Evolutionary conservation across 2,888 invertebrate genomes (phyloP).

Genomic region (Drosophila sordidapex): DNA sequence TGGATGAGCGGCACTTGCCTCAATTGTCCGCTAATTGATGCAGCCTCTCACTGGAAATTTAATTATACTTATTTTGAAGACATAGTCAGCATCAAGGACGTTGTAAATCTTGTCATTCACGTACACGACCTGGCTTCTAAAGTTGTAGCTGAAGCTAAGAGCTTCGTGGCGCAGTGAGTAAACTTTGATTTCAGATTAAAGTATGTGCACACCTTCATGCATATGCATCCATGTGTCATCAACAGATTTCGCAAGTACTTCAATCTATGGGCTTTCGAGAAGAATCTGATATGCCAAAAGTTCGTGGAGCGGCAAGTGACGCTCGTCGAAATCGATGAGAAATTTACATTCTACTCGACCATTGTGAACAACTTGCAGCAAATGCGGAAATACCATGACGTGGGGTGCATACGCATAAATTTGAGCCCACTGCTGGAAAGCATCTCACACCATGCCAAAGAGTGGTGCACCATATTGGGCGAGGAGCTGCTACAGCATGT

Average conservation of each 20-base stretch:
- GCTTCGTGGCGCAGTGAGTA: constrained; percentile 66
- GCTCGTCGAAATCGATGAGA: constrained; percentile 90
- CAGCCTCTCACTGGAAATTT: constrained; percentile 85
- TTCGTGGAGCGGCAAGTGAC: constrained; percentile 89
- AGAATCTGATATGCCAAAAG: constrained; percentile 90
- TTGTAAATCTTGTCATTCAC: constrained; percentile 88
- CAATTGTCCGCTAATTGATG: constrained; percentile 86
- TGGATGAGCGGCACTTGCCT: constrained; percentile 95
- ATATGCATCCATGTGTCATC: neutral
- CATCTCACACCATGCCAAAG: constrained; percentile 90
- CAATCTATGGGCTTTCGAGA: constrained; percentile 92
- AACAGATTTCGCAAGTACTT: constrained; percentile 90
- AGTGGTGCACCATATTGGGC: constrained; percentile 92
- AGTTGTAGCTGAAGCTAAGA: constrained; percentile 88
- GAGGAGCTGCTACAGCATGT: constrained; percentile 89
- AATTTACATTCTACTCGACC: constrained; percentile 92
- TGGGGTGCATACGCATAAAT: constrained; percentile 90
- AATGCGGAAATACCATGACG: constrained; percentile 87
- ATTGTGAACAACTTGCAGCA: constrained; percentile 89
- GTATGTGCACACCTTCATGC: neutral
- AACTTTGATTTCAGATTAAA: neutral
- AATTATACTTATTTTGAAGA: constrained; percentile 93
- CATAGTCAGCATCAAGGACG: constrained; percentile 88
- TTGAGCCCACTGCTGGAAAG: constrained; percentile 89
- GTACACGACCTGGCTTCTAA: constrained; percentile 89